phyloP scores from a whole-genome alignment of 2,797 vertebrate species.

The Catamblyrhynchus diadema region DNA sequence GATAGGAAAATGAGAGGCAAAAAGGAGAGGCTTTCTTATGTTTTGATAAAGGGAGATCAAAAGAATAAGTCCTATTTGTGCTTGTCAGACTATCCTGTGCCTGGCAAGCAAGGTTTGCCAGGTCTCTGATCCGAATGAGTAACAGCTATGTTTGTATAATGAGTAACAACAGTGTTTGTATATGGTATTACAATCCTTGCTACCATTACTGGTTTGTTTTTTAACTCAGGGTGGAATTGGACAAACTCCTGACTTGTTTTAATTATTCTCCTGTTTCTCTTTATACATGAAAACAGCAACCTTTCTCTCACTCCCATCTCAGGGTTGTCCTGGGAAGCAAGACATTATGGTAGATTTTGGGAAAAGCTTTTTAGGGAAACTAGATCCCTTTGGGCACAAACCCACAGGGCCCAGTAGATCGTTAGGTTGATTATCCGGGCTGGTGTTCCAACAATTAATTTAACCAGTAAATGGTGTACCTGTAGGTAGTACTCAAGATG shows the following conservation, averaged over 20 bases:
- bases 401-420: not conserved
- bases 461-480: not conserved
- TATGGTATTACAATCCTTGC: not conserved
- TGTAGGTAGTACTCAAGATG: not conserved
- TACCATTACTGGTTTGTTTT: not conserved
- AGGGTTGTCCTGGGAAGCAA: not conserved
- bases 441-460: not conserved
- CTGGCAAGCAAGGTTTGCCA: not conserved
- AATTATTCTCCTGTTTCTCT: not conserved
- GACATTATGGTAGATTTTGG: not conserved
- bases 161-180: not conserved
- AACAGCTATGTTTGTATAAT: not conserved
- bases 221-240: rapidly evolving
- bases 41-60: not conserved
- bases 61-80: not conserved
- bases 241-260: not conserved
- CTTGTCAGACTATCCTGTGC: not conserved
- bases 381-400: not conserved
- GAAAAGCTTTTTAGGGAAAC: not conserved
- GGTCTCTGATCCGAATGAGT: not conserved
- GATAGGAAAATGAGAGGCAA: not conserved
- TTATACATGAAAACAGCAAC: not conserved
- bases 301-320: not conserved
- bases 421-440: not conserved
- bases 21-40: not conserved